A percentile compares a stretch with the other conserved stretches of the same genome.
phyloP scores from a whole-genome alignment of 2,888 invertebrate species.

The Callosobruchus maculatus region DNA sequence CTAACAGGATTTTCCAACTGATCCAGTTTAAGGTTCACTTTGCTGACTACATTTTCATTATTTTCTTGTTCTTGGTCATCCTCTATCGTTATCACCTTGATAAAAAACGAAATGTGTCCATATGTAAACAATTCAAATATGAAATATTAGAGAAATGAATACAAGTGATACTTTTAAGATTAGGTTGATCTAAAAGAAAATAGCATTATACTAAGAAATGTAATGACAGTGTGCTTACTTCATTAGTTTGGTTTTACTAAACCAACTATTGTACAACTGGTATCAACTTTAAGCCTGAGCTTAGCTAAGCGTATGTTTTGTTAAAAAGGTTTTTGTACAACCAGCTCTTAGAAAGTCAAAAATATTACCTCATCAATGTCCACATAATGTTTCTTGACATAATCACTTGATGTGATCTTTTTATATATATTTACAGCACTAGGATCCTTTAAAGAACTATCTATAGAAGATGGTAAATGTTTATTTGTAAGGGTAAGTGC shows the following conservation, averaged over 20 bases:
- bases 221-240: too few relatives aligned
- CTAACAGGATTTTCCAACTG: background rate
- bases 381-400: slow-evolving; percentile 18
- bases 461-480: slow-evolving; percentile 17
- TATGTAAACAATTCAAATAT: background rate
- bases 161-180: too few relatives aligned
- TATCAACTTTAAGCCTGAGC: too few relatives aligned
- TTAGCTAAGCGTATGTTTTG: too few relatives aligned
- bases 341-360: background rate
- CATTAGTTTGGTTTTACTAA: too few relatives aligned
- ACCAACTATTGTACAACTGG: too few relatives aligned
- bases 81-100: background rate
- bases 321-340: background rate
- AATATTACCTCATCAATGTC: slow-evolving; percentile 1
- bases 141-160: background rate
- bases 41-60: background rate
- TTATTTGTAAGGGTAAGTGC: slow-evolving; percentile 18
- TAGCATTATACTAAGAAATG: too few relatives aligned
- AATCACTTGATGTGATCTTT: slow-evolving; percentile 25
- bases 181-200: too few relatives aligned
- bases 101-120: background rate
- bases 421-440: slow-evolving; percentile 14
- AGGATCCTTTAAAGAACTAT: slow-evolving; percentile 16
- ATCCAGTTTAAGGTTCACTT: background rate
- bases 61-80: background rate